Evolutionary conservation across 23 tunicate species (phyloP).

Genomic region (Styela clava): DNA sequence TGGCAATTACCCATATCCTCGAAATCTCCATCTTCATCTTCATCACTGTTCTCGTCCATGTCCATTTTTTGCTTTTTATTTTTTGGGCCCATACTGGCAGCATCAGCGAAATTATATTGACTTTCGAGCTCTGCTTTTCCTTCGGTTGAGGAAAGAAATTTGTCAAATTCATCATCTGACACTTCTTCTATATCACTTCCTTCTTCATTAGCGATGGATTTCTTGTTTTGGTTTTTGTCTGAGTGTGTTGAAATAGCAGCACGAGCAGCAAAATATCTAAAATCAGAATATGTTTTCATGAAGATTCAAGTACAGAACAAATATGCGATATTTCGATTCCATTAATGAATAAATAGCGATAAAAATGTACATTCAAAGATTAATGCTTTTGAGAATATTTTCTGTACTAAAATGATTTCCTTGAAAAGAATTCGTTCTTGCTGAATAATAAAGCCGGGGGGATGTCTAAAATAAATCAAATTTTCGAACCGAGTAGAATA

Average conservation of each 20-base stretch:
- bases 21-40: constrained; percentile 1
- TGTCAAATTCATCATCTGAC: constrained; percentile 78
- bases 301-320: neutral
- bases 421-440: no score
- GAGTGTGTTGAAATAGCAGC: neutral
- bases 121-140: constrained; percentile 52
- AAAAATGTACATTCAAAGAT: no score
- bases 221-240: constrained; percentile 8
- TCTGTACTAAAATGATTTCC: no score
- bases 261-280: constrained; percentile 29
- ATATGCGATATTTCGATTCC: neutral
- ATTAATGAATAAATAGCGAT: neutral
- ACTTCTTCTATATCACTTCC: constrained; percentile 47
- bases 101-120: constrained; percentile 49
- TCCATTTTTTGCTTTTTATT: neutral
- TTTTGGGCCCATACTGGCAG: neutral
- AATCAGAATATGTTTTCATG: neutral
- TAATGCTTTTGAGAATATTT: no score
- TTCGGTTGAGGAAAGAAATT: constrained; percentile 49
- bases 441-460: no score
- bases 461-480: no score
- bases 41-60: constrained; percentile 30
- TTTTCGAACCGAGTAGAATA: no score
- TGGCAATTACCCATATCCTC: no score
- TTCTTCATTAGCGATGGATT: constrained; percentile 19